Conservation (phyloP, 37 sponge, comb jelly and placozoan species). For the Theonella swinhoei region DNA sequence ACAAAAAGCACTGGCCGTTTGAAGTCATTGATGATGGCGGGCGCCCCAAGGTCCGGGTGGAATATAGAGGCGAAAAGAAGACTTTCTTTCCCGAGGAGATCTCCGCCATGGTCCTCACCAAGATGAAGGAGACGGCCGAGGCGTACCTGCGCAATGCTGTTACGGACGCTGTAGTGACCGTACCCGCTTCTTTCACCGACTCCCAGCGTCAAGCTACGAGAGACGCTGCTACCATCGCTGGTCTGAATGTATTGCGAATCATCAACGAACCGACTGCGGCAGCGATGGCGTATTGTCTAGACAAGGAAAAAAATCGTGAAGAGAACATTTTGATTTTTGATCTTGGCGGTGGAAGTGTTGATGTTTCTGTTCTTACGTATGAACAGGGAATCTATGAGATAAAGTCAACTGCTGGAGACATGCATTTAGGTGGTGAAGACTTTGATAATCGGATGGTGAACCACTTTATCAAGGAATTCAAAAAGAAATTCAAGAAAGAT, state of each 20-base stretch:
- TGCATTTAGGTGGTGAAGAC: slow-evolving; percentile 98
- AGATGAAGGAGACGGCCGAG: slow-evolving; percentile 99
- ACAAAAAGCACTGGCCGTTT: slow-evolving; percentile 99
- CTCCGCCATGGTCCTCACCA: slow-evolving; percentile 96
- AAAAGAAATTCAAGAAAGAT: slow-evolving; percentile 92
- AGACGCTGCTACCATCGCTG: slow-evolving; percentile 96
- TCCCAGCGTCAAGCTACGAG: slow-evolving; percentile 99
- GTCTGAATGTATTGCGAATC: slow-evolving; percentile 95
- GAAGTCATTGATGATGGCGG: slow-evolving; percentile 82
- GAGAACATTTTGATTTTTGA: slow-evolving; percentile 96
- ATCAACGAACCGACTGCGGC: slow-evolving; percentile 99
- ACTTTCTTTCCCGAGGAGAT: slow-evolving; percentile 97
- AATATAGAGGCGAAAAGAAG: slow-evolving; percentile 90
- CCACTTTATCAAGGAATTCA: slow-evolving; percentile 89
- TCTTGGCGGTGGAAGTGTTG: slow-evolving; percentile 96
- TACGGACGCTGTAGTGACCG: slow-evolving; percentile 94
- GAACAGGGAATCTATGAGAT: slow-evolving; percentile 99
- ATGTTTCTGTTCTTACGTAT: slow-evolving; percentile 93
- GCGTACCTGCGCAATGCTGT: slow-evolving; percentile 94
- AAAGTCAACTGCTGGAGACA: slow-evolving; percentile 96
- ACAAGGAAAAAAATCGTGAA: slow-evolving; percentile 87
- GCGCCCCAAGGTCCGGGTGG: slow-evolving; percentile 91
- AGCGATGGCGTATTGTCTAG: slow-evolving; percentile 99
- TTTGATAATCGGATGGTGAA: slow-evolving; percentile 98
- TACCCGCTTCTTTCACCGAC: slow-evolving; percentile 99